A percentile compares a stretch with the other conserved stretches of the same genome.
phyloP scores from a whole-genome alignment of 2,113 vertebrate genomes.

The Synchiropus splendidus region DNA sequence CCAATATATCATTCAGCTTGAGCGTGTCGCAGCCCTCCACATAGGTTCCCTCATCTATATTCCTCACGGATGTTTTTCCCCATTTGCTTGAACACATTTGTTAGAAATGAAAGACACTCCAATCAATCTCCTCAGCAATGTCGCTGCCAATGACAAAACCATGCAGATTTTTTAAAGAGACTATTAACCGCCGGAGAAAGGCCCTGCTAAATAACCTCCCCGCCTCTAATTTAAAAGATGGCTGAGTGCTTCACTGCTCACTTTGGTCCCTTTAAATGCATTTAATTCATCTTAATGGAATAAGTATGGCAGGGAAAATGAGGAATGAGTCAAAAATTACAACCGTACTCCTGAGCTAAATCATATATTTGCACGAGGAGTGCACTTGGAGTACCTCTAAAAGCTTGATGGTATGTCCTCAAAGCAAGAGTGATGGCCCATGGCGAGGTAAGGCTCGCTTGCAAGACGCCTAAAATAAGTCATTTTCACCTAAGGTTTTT shows the following conservation, averaged over 20 bases:
- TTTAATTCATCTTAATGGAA: constrained; percentile 46
- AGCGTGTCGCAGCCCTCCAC: constrained; percentile 3
- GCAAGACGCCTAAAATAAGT: no score
- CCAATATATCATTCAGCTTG: no score
- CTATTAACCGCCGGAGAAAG: constrained; percentile 44
- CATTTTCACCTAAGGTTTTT: no score
- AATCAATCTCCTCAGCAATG: constrained; percentile 52
- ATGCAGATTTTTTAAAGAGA: constrained; percentile 27
- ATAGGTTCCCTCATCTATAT: constrained; percentile 33
- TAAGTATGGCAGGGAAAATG: constrained; percentile 35
- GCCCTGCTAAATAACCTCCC: constrained; percentile 56
- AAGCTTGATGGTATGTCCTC: constrained; percentile 31
- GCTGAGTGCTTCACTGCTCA: constrained; percentile 41
- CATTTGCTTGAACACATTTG: constrained; percentile 53
- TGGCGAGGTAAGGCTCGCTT: constrained; percentile 32
- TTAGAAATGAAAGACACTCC: constrained; percentile 37
- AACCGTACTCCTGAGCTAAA: constrained; percentile 30
- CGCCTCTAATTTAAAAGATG: constrained; percentile 57
- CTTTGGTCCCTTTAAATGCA: constrained; percentile 49
- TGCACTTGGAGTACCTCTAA: constrained; percentile 49
- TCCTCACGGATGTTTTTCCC: constrained; percentile 40
- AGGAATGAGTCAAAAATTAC: constrained; percentile 34
- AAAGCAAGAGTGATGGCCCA: constrained; percentile 18
- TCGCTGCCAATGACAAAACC: constrained; percentile 46
- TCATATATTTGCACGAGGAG: constrained; percentile 34